Base-by-base conservation (phyloP, 2,888 invertebrate genomes). In the Chrysomela aeneicollis region DNA sequence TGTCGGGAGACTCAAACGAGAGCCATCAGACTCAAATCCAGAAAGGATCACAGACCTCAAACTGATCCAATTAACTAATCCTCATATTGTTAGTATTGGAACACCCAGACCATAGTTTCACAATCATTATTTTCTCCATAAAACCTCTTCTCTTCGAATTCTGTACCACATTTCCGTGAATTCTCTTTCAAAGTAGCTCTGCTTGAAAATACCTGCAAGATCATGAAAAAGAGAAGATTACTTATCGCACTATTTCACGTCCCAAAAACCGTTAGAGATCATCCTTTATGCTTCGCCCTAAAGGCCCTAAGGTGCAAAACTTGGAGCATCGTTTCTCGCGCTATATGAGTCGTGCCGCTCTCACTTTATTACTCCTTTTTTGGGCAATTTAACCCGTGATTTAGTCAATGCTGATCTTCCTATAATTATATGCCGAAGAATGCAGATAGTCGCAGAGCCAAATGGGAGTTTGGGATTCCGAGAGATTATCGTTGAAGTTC, bases 321-420 rank as follows among this genome's bases (percentile, higher is more conserved):
- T 62, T 62, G 42, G 42, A 32, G 46, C 57, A 62, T 52, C 58
- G 58, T 52, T 62, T 49, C 22, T 42, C 21, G 62, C 37, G 52
- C 50, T 62, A 30, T 57, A 62, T 62, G 62, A 58, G 57, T 50
- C 62, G 62, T 62, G 58, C 57, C 51, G 57, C 62, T 58, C 35
- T 37, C 57, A 58, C 62, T 15, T 62, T 60, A 60, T 60, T 60
- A 60, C 52, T 60, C 60, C 60, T 60, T 62, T 58, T 62, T 46
- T 50, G 62, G 62, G 62, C 52, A 51, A 62, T 62, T 62, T 62
- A 62, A 62, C 57, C 32, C 52, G 32, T 62, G 62, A 62, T 62
- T 62, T 62, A 62, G 30, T 57, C 51, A 58, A 57, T 52, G 52
- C 51, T 17, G 51, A 51, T 51, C 51, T 62, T 42, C 58, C 58